phyloP scores from a whole-genome alignment of 2,797 vertebrate species.

The Apogon talboti region DNA sequence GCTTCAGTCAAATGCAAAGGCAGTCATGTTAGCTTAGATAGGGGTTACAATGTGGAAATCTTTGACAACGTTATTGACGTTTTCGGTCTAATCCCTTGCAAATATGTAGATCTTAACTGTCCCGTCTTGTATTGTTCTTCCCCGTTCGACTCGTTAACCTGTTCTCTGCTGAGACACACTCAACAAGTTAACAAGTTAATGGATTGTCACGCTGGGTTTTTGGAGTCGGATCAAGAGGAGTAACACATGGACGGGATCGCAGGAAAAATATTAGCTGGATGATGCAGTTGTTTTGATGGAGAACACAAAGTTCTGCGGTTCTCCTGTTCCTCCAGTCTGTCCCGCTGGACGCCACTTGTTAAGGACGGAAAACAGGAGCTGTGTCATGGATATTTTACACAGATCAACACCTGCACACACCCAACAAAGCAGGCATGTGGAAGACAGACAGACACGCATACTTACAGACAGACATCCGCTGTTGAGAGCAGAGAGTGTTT shows the following conservation, averaged over 20 bases:
- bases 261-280: too few relatives aligned
- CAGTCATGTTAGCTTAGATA: conserved; percentile 22
- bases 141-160: conserved; percentile 7
- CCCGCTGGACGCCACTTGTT: neutral
- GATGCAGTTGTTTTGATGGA: too few relatives aligned
- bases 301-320: neutral
- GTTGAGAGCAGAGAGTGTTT: conserved; percentile 40
- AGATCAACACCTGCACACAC: conserved; percentile 20
- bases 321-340: neutral
- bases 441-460: conserved; percentile 36
- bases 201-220: too few relatives aligned
- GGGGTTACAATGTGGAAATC: conserved; percentile 23
- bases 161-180: neutral
- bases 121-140: conserved; percentile 1
- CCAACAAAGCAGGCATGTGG: neutral
- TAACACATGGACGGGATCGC: too few relatives aligned
- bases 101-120: conserved; percentile 28
- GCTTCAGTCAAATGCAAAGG: conserved; percentile 39
- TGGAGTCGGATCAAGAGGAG: too few relatives aligned
- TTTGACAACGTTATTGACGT: conserved; percentile 42
- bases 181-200: too few relatives aligned
- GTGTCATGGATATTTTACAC: conserved; percentile 5
- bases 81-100: conserved; percentile 40
- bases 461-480: conserved; percentile 35
- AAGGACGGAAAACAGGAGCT: conserved; percentile 7